Base-by-base conservation (phyloP, 2,797 vertebrate genomes). In the Denticeps clupeoides region DNA sequence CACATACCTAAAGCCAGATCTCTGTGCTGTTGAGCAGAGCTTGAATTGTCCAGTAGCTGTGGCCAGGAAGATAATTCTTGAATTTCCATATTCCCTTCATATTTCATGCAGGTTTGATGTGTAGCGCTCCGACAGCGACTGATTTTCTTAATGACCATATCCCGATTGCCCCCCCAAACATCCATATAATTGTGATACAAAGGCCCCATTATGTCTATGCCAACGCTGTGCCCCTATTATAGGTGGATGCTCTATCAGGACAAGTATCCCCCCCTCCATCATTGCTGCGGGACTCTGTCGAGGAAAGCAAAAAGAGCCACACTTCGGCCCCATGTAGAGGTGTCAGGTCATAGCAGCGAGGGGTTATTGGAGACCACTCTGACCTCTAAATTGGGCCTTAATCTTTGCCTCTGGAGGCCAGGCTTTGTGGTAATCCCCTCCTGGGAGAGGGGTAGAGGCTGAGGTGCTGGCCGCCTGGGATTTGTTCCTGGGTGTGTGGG, bases 311-410 rank as follows among this genome's bases (percentile, higher is more conserved):
- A 54, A 42, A 50, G 71, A 55, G 76, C 62, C 64, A 60, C 64
- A 67, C 70, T 77, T 42, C 53, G 52, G 64, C 63, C 65, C 71
- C 69, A 44, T 67, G 64, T 71, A 69, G 77, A 81, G 80, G 72
- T n/a, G 53, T 72, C 70, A 52, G 78, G 77, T 68, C 63, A 50
- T 31, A 76, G 55, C 78, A 68, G 73, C 65, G 51, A 65, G 60
- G 67, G 72, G 55, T 72, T 64, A 63, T 77, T 81, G 68, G 72
- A 54, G 64, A 60, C 65, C 50, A 59, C 51, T 29, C 62, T 79
- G 80, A 83, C 77, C 80, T 69, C 73, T 77, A 73, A 74, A 81
- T 71, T 73, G 69, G 64, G 49, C 63, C 70, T 70, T 79, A 77
- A 66, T 65, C 61, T 53, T 68, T 64, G 63, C 67, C 46, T 53